Conservation (phyloP, 2,113 vertebrate species). For the Propithecus coquereli region DNA sequence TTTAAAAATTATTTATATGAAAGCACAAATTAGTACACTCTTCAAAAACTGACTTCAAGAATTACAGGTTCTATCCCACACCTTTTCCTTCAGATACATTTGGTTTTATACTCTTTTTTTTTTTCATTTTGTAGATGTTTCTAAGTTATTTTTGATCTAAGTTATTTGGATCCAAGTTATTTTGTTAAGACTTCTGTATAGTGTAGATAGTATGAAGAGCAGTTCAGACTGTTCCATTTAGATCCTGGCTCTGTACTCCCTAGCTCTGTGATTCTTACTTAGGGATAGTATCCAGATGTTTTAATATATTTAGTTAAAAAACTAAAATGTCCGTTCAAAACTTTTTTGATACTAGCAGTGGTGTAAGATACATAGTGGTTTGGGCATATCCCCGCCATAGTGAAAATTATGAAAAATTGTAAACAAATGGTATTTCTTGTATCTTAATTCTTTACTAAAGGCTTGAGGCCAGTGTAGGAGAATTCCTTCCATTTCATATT, state of each 20-base stretch:
- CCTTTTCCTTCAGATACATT: background rate
- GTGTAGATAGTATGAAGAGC: background rate
- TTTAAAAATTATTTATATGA: background rate
- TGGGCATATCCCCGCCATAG: background rate
- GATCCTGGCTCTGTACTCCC: background rate
- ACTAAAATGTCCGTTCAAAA: background rate
- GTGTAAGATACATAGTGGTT: background rate
- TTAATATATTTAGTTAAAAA: background rate
- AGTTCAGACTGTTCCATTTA: background rate
- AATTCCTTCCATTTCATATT: slow-evolving; percentile 30
- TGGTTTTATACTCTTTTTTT: background rate
- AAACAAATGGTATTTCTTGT: background rate
- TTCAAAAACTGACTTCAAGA: background rate
- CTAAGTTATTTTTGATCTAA: background rate
- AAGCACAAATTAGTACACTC: background rate
- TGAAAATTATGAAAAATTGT: slow-evolving; percentile 38
- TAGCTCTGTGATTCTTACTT: background rate
- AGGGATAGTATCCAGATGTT: background rate
- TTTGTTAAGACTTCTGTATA: background rate
- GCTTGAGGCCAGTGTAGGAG: background rate
- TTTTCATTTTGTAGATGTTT: background rate
- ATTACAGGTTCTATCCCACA: background rate
- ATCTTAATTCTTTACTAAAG: background rate
- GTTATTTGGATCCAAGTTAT: background rate
- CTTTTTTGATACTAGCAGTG: background rate